Evolutionary conservation across 2,888 invertebrate genomes (phyloP), one percentile per base, ranked within the genome.

Genomic region (Neelides folsomi): DNA sequence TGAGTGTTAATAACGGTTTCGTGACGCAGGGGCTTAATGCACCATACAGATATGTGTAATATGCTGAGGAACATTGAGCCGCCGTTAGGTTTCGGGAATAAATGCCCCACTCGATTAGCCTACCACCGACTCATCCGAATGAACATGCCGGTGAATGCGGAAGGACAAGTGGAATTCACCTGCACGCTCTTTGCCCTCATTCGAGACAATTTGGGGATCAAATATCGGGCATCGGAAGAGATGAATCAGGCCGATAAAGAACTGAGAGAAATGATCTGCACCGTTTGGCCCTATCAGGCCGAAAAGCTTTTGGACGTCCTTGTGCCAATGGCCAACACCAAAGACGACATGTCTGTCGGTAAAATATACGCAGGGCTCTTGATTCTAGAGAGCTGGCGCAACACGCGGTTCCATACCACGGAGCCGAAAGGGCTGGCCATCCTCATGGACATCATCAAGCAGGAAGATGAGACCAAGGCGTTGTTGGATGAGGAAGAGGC

Each of bases 51-150:
- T 77, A 97, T 98, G 95, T 98, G 95, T 74, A 94, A 98, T 72
- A 97, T 98, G 97, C 77, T 98, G 69, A 86, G 94, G 72, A 95
- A 95, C 72, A 97, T 98, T 86, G 94, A 95, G 76, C 98, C 98
- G 48, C 98, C 98, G 49, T 79, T 98, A 73, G 98, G 98, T 70
- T 98, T 98, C 77, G 98, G 98, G 66, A 92, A 94, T 76, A 98
- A 98, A 76, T 98, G 98, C 78, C 98, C 98, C 63, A 94, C 94
- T 76, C 80, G 95, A 71, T 78, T 98, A 71, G 98, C 97, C 54
- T 98, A 95, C 76, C 92, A 97, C 76, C 94, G 94, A 77, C 78
- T 97, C 67, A 95, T 97, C 71, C 80, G 97, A 69, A 98, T 98
- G 98, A 98, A 98, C 74, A 98, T 98, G 97, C 97, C 97, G 49